phyloP scores from a whole-genome alignment of 35 echinoderm and acorn worm species.

The Apostichopus japonicus region DNA sequence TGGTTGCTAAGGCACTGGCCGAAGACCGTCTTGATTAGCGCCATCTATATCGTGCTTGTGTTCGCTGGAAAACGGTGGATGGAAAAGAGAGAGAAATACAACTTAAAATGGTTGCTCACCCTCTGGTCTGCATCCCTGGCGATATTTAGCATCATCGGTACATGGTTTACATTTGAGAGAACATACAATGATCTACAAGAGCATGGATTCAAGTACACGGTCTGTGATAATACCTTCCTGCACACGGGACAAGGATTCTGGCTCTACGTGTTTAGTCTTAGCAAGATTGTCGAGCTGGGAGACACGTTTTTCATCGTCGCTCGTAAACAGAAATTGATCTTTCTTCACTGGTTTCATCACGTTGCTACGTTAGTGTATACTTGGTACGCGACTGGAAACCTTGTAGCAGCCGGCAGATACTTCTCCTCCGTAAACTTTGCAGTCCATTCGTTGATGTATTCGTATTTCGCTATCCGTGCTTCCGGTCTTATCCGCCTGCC shows the following conservation, averaged over 20 bases:
- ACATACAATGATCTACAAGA: background rate
- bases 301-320: slow-evolving; percentile 88
- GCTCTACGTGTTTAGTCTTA: slow-evolving; percentile 60
- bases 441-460: slow-evolving; percentile 75
- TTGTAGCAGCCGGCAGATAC: slow-evolving; percentile 24
- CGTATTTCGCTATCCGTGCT: slow-evolving; percentile 74
- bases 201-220: slow-evolving; percentile 55
- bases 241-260: slow-evolving; percentile 53
- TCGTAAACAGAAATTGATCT: slow-evolving; percentile 83
- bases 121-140: slow-evolving; percentile 70
- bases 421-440: slow-evolving; percentile 67
- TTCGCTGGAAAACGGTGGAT: slow-evolving; percentile 70
- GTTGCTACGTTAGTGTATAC: slow-evolving; percentile 45
- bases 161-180: background rate
- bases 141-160: slow-evolving; percentile 73
- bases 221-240: slow-evolving; percentile 64
- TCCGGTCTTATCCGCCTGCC: slow-evolving; percentile 52
- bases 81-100: slow-evolving; percentile 43
- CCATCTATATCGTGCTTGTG: slow-evolving; percentile 61
- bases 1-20: slow-evolving; percentile 68
- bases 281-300: slow-evolving; percentile 75
- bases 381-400: slow-evolving; percentile 16
- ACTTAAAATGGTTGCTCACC: slow-evolving; percentile 51
- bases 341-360: slow-evolving; percentile 89
- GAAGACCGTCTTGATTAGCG: slow-evolving; percentile 23